Percentiles rank a stretch among this genome's conserved stretches.
These are phyloP conservation scores for Aldabrachelys gigantea DNA, from an alignment of 2,113 vertebrate species.

Conservation along the genomic window DNA sequence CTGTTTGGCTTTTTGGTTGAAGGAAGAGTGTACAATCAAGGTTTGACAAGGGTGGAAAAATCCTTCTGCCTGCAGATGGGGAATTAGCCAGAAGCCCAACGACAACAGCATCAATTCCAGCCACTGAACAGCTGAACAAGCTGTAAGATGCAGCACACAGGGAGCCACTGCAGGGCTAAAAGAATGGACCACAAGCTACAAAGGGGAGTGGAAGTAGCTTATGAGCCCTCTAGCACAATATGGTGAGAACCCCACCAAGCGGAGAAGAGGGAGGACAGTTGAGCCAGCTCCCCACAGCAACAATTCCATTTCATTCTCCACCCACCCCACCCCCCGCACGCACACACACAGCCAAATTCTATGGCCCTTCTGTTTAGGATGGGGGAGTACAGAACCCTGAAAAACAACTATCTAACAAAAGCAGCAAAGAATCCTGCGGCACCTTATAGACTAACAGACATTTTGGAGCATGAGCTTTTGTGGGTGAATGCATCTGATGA, in stretches of 20 bases:
- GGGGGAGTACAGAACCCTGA: too few species aligned
- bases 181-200: neutral
- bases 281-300: neutral
- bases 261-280: neutral
- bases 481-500: too few species aligned
- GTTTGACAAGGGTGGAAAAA: constrained; percentile 28
- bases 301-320: neutral
- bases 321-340: neutral
- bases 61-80: neutral
- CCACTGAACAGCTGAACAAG: accelerated
- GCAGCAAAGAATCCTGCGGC: too few species aligned
- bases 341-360: neutral
- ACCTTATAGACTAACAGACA: too few species aligned
- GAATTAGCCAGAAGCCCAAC: neutral
- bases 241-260: neutral
- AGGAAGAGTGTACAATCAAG: constrained; percentile 11
- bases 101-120: neutral
- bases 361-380: neutral
- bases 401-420: too few species aligned
- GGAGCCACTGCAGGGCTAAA: neutral
- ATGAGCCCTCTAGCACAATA: neutral
- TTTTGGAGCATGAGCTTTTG: too few species aligned
- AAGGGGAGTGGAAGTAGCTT: neutral
- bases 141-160: neutral
- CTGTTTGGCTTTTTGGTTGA: neutral